phyloP scores from a whole-genome alignment of 2,113 vertebrate species.

The Myotis yumanensis region DNA sequence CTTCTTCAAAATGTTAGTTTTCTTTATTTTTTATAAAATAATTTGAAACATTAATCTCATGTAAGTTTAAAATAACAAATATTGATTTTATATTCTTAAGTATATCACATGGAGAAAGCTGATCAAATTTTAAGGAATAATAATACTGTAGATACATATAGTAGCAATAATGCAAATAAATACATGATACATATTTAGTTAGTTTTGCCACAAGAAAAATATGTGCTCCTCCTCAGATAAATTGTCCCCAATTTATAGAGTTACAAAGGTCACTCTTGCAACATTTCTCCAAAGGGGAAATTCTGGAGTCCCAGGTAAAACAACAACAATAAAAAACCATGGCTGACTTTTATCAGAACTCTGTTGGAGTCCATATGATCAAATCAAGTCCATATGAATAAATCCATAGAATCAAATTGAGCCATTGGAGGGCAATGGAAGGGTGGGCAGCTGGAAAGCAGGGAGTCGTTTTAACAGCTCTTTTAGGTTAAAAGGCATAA shows the following conservation, averaged over 20 bases:
- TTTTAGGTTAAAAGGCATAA: not conserved
- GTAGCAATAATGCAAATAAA: not conserved
- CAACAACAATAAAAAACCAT: not conserved
- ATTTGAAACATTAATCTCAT: not conserved
- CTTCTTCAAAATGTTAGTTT: not conserved
- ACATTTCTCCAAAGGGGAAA: not conserved
- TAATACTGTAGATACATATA: not conserved
- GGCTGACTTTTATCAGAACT: not conserved
- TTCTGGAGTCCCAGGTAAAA: not conserved
- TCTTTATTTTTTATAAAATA: not conserved
- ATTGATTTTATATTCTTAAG: not conserved
- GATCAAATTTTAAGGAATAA: not conserved
- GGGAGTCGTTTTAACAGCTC: fast-evolving
- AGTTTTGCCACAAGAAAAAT: not conserved
- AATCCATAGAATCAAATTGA: not conserved
- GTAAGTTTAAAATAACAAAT: not conserved
- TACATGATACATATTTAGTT: not conserved
- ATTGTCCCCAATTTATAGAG: not conserved
- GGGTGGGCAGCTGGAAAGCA: fast-evolving
- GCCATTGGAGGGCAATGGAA: not conserved
- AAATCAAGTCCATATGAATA: not conserved
- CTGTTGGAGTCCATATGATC: not conserved
- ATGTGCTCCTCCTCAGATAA: fast-evolving
- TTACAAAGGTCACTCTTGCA: not conserved
- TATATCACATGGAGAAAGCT: not conserved